Evolutionary conservation across 1,140 invertebrate species (phyloP).

Genomic region (Bombus difficillimus): DNA sequence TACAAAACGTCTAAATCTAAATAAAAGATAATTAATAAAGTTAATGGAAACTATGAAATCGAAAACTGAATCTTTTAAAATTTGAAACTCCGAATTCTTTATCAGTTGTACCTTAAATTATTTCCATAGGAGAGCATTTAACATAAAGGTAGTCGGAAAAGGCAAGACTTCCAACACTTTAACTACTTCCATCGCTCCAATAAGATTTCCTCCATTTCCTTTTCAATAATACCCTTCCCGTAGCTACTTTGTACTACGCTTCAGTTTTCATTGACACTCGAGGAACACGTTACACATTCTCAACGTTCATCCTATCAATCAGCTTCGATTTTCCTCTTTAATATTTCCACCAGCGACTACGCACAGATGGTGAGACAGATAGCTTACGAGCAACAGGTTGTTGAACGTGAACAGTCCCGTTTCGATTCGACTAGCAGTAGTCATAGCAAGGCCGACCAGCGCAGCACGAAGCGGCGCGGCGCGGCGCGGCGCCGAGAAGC

Average conservation of each 20-base stretch:
- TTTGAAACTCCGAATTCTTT: neutral
- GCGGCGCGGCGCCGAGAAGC: slow-evolving; percentile 54
- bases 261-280: neutral
- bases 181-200: neutral
- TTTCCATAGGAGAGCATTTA: neutral
- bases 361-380: slow-evolving; percentile 25
- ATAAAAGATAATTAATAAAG: neutral
- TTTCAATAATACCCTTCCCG: neutral
- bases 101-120: neutral
- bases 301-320: neutral
- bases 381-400: slow-evolving; percentile 64
- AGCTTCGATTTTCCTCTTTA: neutral
- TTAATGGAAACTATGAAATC: neutral
- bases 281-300: neutral
- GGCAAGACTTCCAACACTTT: neutral
- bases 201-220: neutral
- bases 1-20: neutral
- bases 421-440: slow-evolving; percentile 55
- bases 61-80: neutral
- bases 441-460: slow-evolving; percentile 66
- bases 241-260: neutral
- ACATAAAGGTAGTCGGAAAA: neutral
- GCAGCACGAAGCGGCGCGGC: slow-evolving; percentile 43
- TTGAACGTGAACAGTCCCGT: slow-evolving; percentile 51
- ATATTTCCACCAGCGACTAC: neutral